Evolutionary conservation across 2,888 invertebrate species (phyloP).

Genomic region (Fissipunctia ypsillon): DNA sequence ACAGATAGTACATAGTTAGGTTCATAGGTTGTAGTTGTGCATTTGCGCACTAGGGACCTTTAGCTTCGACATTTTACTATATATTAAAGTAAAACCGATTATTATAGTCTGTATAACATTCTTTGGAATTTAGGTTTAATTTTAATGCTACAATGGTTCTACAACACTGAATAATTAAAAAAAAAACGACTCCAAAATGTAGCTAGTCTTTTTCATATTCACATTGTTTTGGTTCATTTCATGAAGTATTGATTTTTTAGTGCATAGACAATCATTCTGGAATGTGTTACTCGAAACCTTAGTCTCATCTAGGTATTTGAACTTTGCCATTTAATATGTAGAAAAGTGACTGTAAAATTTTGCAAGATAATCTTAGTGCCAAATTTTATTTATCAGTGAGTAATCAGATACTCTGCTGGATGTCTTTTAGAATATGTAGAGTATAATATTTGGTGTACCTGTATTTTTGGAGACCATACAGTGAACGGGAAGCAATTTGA

Average conservation of each 20-base stretch:
- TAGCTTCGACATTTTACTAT: not conserved
- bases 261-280: not conserved
- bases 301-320: not conserved
- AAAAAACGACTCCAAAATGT: no score
- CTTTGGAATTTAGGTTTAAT: not conserved
- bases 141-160: not conserved
- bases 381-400: not conserved
- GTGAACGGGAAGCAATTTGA: no score
- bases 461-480: not conserved
- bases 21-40: slow-evolving; percentile 11
- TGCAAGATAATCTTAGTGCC: not conserved
- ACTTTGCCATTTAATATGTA: not conserved
- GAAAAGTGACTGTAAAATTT: not conserved
- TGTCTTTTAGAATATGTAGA: not conserved
- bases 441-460: not conserved
- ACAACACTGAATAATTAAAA: not conserved
- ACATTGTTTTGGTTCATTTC: not conserved
- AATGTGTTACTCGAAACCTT: slow-evolving; percentile 19
- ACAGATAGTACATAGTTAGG: not conserved
- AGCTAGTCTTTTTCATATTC: not conserved
- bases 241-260: slow-evolving; percentile 7
- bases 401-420: not conserved
- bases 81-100: not conserved
- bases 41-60: slow-evolving; percentile 35
- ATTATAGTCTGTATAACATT: not conserved